Base-by-base conservation (phyloP, 2,888 invertebrate genomes). In the Sarcophaga caerulescens region DNA sequence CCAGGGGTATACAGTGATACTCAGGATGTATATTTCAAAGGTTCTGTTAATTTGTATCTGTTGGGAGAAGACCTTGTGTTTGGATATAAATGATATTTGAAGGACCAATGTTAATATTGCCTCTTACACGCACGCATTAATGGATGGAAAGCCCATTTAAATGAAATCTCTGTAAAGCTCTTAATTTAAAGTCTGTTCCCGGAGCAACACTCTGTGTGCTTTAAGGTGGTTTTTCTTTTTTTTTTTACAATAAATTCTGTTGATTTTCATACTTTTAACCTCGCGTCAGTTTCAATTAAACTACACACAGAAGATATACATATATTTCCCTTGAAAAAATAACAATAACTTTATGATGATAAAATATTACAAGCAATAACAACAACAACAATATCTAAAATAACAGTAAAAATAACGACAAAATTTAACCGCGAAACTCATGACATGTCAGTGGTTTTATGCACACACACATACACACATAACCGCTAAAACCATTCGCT, bases 401-500 rank as follows among this genome's bases (percentile, higher is more conserved):
- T 12, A 63, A 19, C 14, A 21, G 35, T 35, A 65, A 35, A 35
- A 35, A 60, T 19, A 60, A 60, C 8, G 21, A 21, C n/a, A 60
- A 70, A 70, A 70, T 52, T 62, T 44, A 62, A 76, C 76, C 73
- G 81, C 77, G 69, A 77, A 77, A 81, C 65, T 74, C 63, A 75
- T 78, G 85, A 78, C 81, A 81, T 79, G 66, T 63, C 52, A 79
- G 85, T 70, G 85, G 85, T 78, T 76, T 69, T 74, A 52, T 73
- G n/a, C 35, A 47, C 35, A 35, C 19, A n/a, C 73, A 63, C 14
- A 69, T 25, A 45, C 62, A 62, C 52, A 35, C 10, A 45, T 12
- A 35, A 69, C 69, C 75, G 75, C 73, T 63, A 73, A 14, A 77
- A 70, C 59, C 84, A 80, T 65, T 76, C 70, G 75, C 59, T 68